Conservation (phyloP, 53 echinoderm and acorn worm genomes). For the Apostichopus leukothele region DNA sequence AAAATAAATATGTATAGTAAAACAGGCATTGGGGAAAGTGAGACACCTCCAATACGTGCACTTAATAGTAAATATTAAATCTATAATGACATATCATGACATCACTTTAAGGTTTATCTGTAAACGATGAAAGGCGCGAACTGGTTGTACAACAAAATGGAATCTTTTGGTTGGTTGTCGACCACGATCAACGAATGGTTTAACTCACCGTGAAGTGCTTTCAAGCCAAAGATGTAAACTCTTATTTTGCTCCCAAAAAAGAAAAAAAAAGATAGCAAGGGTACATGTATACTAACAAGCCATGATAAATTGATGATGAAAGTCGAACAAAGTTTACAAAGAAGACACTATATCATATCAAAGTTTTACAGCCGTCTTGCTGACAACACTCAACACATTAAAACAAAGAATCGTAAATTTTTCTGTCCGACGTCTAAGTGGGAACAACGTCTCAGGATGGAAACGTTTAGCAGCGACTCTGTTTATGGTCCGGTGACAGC, state of each 20-base stretch:
- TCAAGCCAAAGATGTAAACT: background rate
- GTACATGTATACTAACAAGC: conserved; percentile 42
- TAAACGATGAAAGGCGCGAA: no score
- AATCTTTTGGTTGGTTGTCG: no score
- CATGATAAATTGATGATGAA: conserved; percentile 43
- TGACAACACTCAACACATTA: conserved; percentile 47
- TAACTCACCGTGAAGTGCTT: no score
- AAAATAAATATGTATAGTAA: no score
- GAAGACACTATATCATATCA: conserved; percentile 27
- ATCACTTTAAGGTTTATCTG: no score
- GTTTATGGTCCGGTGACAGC: conserved; percentile 32
- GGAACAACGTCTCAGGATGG: conserved; percentile 25
- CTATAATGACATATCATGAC: no score
- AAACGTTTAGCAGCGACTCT: conserved; percentile 32
- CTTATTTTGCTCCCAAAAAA: background rate
- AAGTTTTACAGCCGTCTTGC: conserved; percentile 36
- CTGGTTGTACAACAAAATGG: no score
- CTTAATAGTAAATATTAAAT: no score
- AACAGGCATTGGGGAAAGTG: no score
- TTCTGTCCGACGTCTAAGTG: conserved; percentile 41
- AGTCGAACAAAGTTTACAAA: conserved; percentile 41
- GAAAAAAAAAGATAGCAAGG: conserved; percentile 1
- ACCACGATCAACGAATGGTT: no score
- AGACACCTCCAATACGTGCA: no score
- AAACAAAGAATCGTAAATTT: conserved; percentile 46